Conservation (phyloP, 2,113 vertebrate species). For the Melospiza georgiana region DNA sequence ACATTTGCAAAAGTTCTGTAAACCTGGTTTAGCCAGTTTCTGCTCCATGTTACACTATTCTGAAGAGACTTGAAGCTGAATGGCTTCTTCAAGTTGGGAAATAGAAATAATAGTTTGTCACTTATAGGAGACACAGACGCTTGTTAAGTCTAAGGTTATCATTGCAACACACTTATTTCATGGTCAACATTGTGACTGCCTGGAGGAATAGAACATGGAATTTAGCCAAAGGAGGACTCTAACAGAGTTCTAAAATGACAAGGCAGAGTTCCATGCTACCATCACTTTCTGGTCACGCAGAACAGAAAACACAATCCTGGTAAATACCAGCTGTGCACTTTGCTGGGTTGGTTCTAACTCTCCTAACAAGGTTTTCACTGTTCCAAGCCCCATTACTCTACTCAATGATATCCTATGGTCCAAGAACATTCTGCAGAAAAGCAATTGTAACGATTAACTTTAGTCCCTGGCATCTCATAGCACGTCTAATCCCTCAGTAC, state of each 20-base stretch:
- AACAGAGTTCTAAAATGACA: background rate
- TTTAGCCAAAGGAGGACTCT: background rate
- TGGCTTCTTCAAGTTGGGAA: background rate
- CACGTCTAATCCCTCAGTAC: background rate
- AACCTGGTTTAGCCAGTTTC: constrained; percentile 26
- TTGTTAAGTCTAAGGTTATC: background rate
- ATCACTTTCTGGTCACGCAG: background rate
- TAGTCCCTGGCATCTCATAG: background rate
- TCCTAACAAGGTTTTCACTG: background rate
- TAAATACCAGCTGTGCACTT: background rate
- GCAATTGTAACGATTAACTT: background rate
- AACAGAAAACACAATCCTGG: background rate
- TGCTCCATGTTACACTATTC: background rate
- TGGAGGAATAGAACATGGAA: background rate
- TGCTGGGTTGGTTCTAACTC: background rate
- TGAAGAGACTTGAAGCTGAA: background rate
- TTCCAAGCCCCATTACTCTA: background rate
- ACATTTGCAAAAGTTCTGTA: constrained; percentile 29
- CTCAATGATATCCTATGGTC: background rate
- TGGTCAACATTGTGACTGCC: background rate
- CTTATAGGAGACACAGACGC: background rate
- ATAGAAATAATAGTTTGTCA: background rate
- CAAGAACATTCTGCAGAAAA: background rate
- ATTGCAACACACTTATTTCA: background rate
- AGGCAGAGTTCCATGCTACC: background rate